phyloP scores from a whole-genome alignment of 37 sponge, comb jelly and placozoan genomes.

The Diacarnus erythraeanus region DNA sequence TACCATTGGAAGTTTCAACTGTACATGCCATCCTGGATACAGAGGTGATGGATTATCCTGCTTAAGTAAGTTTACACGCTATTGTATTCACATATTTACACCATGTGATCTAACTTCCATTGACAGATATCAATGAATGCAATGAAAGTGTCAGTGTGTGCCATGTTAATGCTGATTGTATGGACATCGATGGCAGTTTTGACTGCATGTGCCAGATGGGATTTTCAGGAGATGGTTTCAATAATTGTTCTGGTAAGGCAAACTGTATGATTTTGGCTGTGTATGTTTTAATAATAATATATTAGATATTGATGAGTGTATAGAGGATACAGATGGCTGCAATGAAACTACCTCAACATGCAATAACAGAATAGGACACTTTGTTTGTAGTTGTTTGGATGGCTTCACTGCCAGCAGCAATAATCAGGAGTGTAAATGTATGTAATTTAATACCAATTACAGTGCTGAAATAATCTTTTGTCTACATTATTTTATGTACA shows the following conservation, averaged over 20 bases:
- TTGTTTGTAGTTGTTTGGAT: slow-evolving; percentile 21
- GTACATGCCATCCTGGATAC: background rate
- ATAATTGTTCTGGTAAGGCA: slow-evolving; percentile 4
- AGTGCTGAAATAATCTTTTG: background rate
- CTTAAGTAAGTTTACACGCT: background rate
- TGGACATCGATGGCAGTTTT: slow-evolving; percentile 34
- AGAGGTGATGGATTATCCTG: background rate
- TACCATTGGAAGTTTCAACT: slow-evolving; percentile 1
- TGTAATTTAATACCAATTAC: background rate
- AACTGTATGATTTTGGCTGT: no score
- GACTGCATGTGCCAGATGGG: slow-evolving; percentile 42
- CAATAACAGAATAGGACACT: slow-evolving; percentile 27
- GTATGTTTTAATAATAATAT: background rate
- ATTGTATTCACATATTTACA: no score
- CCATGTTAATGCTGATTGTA: slow-evolving; percentile 20
- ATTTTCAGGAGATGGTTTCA: slow-evolving; percentile 14
- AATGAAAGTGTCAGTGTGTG: background rate
- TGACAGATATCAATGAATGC: slow-evolving; percentile 50
- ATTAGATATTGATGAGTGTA: slow-evolving; percentile 41
- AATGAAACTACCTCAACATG: slow-evolving; percentile 12
- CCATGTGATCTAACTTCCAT: no score
- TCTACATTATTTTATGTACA: background rate
- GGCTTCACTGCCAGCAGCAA: slow-evolving; percentile 29
- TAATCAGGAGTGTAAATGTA: background rate
- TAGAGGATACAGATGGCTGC: background rate